Conservation (phyloP, 2,113 vertebrate species). For the Cyprinus carpio region DNA sequence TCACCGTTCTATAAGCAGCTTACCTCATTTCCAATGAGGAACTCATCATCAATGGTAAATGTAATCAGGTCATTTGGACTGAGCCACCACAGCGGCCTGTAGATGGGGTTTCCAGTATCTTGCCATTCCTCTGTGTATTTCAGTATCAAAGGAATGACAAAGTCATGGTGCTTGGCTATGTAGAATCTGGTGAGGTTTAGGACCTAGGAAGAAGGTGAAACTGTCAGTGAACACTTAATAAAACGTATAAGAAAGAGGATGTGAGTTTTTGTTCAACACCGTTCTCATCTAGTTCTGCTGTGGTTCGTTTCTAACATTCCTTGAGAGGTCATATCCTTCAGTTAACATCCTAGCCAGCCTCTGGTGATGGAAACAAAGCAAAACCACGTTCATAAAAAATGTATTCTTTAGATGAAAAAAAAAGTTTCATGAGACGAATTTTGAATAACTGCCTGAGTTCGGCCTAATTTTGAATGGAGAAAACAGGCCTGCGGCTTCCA, state of each 20-base stretch:
- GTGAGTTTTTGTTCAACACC: slow-evolving; percentile 55
- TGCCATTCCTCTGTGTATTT: slow-evolving; percentile 82
- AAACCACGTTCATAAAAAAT: slow-evolving; percentile 72
- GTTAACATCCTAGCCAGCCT: slow-evolving; percentile 61
- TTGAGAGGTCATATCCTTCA: slow-evolving; percentile 69
- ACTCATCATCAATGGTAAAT: slow-evolving; percentile 84
- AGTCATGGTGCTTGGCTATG: slow-evolving; percentile 78
- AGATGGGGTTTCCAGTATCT: slow-evolving; percentile 77
- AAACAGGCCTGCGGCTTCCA: slow-evolving; percentile 73
- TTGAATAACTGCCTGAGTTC: slow-evolving; percentile 60
- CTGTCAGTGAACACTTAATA: not conserved
- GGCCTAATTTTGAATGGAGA: slow-evolving; percentile 71
- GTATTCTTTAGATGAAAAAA: slow-evolving; percentile 67
- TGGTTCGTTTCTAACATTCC: slow-evolving; percentile 66
- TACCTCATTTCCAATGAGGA: slow-evolving; percentile 90
- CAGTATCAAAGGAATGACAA: slow-evolving; percentile 79
- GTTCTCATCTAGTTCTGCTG: slow-evolving; percentile 59
- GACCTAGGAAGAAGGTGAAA: slow-evolving; percentile 69
- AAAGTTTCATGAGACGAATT: slow-evolving; percentile 69
- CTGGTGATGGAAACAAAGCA: slow-evolving; percentile 68
- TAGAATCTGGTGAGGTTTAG: slow-evolving; percentile 82
- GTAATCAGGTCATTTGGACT: slow-evolving; percentile 80
- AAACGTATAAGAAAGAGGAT: not conserved
- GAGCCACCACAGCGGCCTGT: slow-evolving; percentile 88
- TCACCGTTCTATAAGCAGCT: slow-evolving; percentile 20